These are phyloP conservation scores for Metridium senile DNA, from an alignment of 92 coral and sea anemone genomes.

Conservation along the genomic window DNA sequence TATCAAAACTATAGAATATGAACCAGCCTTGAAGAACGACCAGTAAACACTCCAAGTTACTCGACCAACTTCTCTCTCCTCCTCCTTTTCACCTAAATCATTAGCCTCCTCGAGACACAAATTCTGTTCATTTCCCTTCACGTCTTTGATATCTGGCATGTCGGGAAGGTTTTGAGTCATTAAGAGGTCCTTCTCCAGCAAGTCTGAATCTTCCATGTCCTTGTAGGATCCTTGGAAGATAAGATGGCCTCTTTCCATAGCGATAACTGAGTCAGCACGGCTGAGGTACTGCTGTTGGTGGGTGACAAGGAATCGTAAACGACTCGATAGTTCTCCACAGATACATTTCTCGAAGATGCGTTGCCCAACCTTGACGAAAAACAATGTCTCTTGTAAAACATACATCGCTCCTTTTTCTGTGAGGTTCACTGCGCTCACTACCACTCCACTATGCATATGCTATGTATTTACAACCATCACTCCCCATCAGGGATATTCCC, in stretches of 20 bases:
- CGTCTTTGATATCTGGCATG: background rate
- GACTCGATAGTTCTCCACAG: slow-evolving; percentile 9
- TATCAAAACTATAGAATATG: background rate
- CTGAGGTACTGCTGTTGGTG: slow-evolving; percentile 22
- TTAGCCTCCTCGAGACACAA: background rate
- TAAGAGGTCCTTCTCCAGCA: background rate
- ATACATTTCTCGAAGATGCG: slow-evolving; percentile 31
- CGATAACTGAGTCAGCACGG: slow-evolving; percentile 1
- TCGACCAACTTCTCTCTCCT: slow-evolving; percentile 5
- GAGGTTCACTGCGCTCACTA: too few relatives aligned
- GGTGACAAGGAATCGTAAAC: slow-evolving; percentile 9
- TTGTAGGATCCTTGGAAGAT: slow-evolving; percentile 20
- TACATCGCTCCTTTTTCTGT: too few relatives aligned
- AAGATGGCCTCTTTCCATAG: slow-evolving; percentile 5
- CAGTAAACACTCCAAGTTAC: slow-evolving; percentile 21
- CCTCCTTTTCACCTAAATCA: slow-evolving; percentile 8
- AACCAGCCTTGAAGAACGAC: slow-evolving; percentile 24
- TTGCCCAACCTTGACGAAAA: too few relatives aligned
- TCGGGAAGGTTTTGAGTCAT: background rate
- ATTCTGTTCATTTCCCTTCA: background rate
- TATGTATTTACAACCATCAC: too few relatives aligned
- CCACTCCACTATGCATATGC: too few relatives aligned
- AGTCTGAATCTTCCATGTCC: too few relatives aligned
- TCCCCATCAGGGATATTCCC: too few relatives aligned
- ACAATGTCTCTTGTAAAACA: too few relatives aligned